These are phyloP conservation scores for Halcyon leucocephala DNA, from an alignment of 2,797 vertebrate genomes.

Conservation along the genomic window DNA sequence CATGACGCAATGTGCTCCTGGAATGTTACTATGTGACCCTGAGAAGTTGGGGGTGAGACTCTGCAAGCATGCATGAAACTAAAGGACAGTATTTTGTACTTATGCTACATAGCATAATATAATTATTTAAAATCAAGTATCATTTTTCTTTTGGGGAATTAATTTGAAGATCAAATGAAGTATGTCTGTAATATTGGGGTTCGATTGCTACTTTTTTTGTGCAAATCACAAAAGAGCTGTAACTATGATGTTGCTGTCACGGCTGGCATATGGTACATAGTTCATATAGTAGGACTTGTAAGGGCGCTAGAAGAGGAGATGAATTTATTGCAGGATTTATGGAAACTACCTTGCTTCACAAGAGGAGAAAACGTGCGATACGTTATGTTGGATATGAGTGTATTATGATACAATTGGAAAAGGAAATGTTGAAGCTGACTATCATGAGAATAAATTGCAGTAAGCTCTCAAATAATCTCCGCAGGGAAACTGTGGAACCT, in stretches of 20 bases:
- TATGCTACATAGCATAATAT: not conserved
- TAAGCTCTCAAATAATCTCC: slow-evolving; percentile 46
- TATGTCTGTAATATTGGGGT: rapidly evolving
- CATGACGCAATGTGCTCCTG: not conserved
- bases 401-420: slow-evolving; percentile 9
- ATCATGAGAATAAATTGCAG: slow-evolving; percentile 26
- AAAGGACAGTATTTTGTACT: not conserved
- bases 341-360: not conserved
- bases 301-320: not conserved
- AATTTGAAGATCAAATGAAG: not conserved
- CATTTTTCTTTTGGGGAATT: not conserved
- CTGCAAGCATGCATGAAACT: not conserved
- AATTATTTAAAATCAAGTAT: not conserved
- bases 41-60: not conserved
- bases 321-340: slow-evolving; percentile 14
- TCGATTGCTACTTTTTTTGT: not conserved
- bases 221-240: not conserved
- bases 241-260: not conserved
- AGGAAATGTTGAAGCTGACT: slow-evolving; percentile 39
- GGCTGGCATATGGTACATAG: not conserved
- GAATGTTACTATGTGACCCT: not conserved
- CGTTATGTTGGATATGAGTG: not conserved
- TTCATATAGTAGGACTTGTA: not conserved
- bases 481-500: slow-evolving; percentile 29
- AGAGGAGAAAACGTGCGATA: slow-evolving; percentile 7